Evolutionary conservation across 2,888 invertebrate genomes (phyloP), one percentile per base, ranked within the genome.

Genomic region (Cylloceria caligata): DNA sequence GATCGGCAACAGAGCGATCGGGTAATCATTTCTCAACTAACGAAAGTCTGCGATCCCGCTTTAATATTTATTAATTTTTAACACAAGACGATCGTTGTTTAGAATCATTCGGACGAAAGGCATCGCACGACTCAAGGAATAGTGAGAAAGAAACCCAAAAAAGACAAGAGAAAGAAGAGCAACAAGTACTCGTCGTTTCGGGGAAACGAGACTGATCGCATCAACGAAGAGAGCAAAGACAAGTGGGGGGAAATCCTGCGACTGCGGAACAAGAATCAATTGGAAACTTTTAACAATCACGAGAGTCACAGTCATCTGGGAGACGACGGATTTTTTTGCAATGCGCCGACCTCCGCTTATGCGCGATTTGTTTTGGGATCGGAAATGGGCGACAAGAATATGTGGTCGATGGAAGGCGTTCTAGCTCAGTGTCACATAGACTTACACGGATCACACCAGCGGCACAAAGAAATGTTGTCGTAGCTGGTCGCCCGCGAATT

Each of bases 401-500:
- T 96, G 74, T 95, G 96, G 93, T 94, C 94, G 1, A 90, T 94
- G 64, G 92, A 94, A 64, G 94, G 95, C 49, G 91, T 97, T 68
- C 90, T 94, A 84, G 94, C 95, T 76, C 96, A 98, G 94, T 99
- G 98, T 93, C 94, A 94, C 86, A 93, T 98, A 96, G 80, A 93
- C 92, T 27, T 86, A 88, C 85, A 82, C 83, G 79, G 87, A 88
- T 90, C 92, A 93, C 81, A 90, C 52, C 7, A 84, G 92, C 76
- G 85, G 89, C 30, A 91, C 92, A 21, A 93, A 94, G 52, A 93
- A 94, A 76, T 98, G 98, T 91, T 99, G 99, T 91, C 96, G 96
- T 65, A 96, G 97, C 71, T 98, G 98, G 98, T 97, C 98, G 77
- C 94, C 99, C 85, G 96, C 97, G 85, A 98, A 98, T 93, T 99